Evolutionary conservation across 2,113 vertebrate species (phyloP).

Genomic region (Ochotona curzoniae): DNA sequence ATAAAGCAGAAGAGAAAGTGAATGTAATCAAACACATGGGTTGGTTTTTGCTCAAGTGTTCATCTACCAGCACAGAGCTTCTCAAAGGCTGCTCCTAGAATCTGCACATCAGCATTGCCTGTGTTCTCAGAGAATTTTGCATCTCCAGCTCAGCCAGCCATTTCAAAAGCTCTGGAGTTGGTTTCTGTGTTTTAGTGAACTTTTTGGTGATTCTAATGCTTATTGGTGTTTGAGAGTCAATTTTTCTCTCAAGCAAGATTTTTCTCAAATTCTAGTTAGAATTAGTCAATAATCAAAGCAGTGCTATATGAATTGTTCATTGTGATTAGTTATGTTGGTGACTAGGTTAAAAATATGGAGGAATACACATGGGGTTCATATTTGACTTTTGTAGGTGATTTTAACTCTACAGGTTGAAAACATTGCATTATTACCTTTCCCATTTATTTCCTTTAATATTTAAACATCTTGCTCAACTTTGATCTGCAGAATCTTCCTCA

Average conservation of each 20-base stretch:
- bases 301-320: background rate
- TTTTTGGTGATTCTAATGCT: background rate
- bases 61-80: background rate
- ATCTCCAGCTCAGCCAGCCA: background rate
- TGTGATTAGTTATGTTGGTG: background rate
- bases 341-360: background rate
- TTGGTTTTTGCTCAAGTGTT: background rate
- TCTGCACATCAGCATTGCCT: background rate
- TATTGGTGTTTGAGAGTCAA: background rate
- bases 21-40: background rate
- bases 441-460: background rate
- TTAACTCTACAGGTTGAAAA: background rate
- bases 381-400: background rate
- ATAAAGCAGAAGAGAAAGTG: background rate
- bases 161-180: background rate
- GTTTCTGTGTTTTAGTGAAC: background rate
- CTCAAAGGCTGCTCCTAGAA: background rate
- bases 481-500: background rate
- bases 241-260: background rate
- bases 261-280: background rate
- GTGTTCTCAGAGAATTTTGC: background rate
- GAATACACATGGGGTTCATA: background rate
- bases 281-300: background rate
- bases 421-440: background rate
- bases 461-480: background rate